A percentile compares a stretch with the other conserved stretches of the same genome.
Conservation (phyloP, 2,113 vertebrate genomes). For the Anguilla rostrata region DNA sequence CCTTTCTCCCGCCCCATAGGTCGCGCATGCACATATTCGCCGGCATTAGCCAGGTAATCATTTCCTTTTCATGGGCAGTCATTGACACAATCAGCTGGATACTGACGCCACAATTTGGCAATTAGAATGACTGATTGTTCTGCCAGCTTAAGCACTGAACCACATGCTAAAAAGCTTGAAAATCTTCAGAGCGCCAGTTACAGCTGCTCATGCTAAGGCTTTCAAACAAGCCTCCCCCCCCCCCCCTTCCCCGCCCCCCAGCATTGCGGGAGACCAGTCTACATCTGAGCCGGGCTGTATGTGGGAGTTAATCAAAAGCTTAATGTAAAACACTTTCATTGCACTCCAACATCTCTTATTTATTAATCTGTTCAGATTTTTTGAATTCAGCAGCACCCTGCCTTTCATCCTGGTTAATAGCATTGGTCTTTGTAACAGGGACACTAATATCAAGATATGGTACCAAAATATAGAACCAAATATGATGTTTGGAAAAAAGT, state of each 20-base stretch:
- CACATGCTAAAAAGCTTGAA: neutral
- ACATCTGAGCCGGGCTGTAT: neutral
- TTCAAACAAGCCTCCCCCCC: too few relatives aligned
- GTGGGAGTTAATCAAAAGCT: neutral
- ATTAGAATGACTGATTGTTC: conserved; percentile 9
- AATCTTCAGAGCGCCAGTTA: neutral
- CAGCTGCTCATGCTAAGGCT: neutral
- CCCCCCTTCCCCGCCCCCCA: too few relatives aligned
- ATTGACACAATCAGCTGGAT: conserved; percentile 5
- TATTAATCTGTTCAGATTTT: neutral
- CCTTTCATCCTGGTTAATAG: neutral
- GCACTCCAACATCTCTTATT: neutral
- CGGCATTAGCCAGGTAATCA: neutral
- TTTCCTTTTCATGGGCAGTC: neutral
- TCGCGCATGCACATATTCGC: neutral
- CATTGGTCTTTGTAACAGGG: neutral
- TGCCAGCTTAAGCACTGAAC: neutral
- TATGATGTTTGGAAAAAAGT: neutral
- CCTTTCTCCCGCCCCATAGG: neutral
- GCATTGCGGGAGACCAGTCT: too few relatives aligned
- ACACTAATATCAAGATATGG: neutral
- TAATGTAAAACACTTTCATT: neutral
- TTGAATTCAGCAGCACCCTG: neutral
- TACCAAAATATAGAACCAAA: neutral
- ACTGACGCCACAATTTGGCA: neutral